Conservation (phyloP, 2,113 vertebrate genomes). For the Melanostigma gelatinosum region DNA sequence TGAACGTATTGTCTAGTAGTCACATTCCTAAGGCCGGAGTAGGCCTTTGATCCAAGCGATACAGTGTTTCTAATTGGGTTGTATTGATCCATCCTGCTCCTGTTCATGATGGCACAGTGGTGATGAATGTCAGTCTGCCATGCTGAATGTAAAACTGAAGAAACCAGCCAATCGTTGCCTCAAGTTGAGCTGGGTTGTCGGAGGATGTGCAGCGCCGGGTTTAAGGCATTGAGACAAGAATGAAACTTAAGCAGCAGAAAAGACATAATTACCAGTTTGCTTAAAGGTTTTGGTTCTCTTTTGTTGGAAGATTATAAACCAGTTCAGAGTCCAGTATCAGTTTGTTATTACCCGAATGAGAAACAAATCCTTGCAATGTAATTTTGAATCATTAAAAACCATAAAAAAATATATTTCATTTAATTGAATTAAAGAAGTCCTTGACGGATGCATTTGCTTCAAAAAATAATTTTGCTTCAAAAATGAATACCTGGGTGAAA, state of each 20-base stretch:
- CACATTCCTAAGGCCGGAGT: conserved; percentile 52
- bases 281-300: conserved; percentile 19
- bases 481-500: too few species aligned
- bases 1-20: conserved; percentile 70
- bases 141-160: conserved; percentile 51
- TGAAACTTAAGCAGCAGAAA: conserved; percentile 13
- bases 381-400: not conserved
- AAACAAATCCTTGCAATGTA: not conserved
- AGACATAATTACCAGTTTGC: conserved; percentile 2
- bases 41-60: conserved; percentile 71
- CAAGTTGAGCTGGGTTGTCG: conserved; percentile 6
- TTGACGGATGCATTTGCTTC: not conserved
- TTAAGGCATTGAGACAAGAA: conserved; percentile 12
- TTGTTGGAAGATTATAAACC: conserved; percentile 15
- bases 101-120: conserved; percentile 56
- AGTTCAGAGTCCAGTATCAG: not conserved
- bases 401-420: not conserved
- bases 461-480: not conserved
- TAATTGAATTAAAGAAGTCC: not conserved
- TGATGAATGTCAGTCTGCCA: conserved; percentile 65
- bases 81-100: conserved; percentile 67
- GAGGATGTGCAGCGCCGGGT: conserved; percentile 11
- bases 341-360: not conserved
- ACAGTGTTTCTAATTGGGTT: conserved; percentile 75
- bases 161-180: conserved; percentile 38